phyloP scores from a whole-genome alignment of 2,113 vertebrate genomes.

The Hippoglossus stenolepis region DNA sequence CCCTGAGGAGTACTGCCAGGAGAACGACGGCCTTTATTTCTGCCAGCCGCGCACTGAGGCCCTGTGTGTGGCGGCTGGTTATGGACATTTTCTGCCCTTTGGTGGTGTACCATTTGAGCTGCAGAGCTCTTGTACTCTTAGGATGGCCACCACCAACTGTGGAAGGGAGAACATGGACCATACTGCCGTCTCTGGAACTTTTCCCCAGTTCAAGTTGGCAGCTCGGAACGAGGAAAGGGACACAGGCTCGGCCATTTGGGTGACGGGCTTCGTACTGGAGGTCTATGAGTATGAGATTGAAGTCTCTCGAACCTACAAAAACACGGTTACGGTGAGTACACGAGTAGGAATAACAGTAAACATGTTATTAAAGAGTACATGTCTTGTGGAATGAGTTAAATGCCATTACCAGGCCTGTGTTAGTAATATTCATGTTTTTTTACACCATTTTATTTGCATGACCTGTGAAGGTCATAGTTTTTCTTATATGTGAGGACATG shows the following conservation, averaged over 20 bases:
- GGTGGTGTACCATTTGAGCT: constrained; percentile 91
- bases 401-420: background rate
- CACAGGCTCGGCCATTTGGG: constrained; percentile 94
- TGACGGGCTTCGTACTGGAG: constrained; percentile 90
- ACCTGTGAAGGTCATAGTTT: constrained; percentile 68
- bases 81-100: constrained; percentile 94
- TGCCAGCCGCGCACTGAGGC: constrained; percentile 90
- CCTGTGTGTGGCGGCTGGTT: constrained; percentile 91
- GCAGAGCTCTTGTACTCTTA: constrained; percentile 92
- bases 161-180: constrained; percentile 32
- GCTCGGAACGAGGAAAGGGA: constrained; percentile 93
- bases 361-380: background rate
- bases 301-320: constrained; percentile 93
- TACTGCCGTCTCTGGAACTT: constrained; percentile 12
- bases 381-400: background rate
- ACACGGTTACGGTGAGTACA: constrained; percentile 92
- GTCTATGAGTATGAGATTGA: constrained; percentile 91
- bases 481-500: constrained; percentile 60
- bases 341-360: background rate
- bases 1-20: constrained; percentile 91
- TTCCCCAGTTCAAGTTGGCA: constrained; percentile 87
- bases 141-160: constrained; percentile 87
- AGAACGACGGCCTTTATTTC: constrained; percentile 87
- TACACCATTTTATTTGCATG: background rate
- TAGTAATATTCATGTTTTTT: constrained; percentile 6